Evolutionary conservation across 2,113 vertebrate species (phyloP).

Genomic region (Misgurnus anguillicaudatus): DNA sequence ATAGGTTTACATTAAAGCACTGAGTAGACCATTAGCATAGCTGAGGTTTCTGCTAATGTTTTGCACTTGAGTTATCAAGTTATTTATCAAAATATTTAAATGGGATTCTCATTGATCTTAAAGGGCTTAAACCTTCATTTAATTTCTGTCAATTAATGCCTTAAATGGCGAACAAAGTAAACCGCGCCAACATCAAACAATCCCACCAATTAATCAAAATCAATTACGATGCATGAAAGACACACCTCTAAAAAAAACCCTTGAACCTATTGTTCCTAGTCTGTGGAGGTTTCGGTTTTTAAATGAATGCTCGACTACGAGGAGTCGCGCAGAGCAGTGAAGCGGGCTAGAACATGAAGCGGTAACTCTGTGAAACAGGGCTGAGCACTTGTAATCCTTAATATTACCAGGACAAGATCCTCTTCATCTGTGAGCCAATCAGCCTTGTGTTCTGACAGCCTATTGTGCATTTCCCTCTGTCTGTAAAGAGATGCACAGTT

Average conservation of each 20-base stretch:
- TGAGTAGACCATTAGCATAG: constrained; percentile 78
- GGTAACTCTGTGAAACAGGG: constrained; percentile 60
- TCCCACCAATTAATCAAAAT: neutral
- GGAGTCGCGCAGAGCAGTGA: constrained; percentile 36
- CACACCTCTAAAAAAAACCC: neutral
- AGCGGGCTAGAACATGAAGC: constrained; percentile 37
- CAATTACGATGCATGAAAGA: neutral
- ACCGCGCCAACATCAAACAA: neutral
- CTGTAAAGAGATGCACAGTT: constrained; percentile 21
- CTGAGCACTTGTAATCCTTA: constrained; percentile 69
- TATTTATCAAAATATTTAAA: constrained; percentile 7
- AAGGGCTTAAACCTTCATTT: no score
- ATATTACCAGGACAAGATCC: constrained; percentile 67
- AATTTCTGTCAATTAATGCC: no score
- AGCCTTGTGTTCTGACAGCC: constrained; percentile 34
- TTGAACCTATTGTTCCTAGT: neutral
- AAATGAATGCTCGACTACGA: constrained; percentile 23
- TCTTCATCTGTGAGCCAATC: constrained; percentile 51
- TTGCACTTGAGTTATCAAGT: neutral
- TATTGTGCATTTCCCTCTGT: constrained; percentile 38
- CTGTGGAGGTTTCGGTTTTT: neutral
- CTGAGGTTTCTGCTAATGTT: constrained; percentile 36
- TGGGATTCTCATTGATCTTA: constrained; percentile 13
- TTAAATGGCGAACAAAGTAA: no score
- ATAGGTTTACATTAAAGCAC: constrained; percentile 74